Base-by-base conservation (phyloP, 2,113 vertebrate species). In the Archocentrus centrarchus region DNA sequence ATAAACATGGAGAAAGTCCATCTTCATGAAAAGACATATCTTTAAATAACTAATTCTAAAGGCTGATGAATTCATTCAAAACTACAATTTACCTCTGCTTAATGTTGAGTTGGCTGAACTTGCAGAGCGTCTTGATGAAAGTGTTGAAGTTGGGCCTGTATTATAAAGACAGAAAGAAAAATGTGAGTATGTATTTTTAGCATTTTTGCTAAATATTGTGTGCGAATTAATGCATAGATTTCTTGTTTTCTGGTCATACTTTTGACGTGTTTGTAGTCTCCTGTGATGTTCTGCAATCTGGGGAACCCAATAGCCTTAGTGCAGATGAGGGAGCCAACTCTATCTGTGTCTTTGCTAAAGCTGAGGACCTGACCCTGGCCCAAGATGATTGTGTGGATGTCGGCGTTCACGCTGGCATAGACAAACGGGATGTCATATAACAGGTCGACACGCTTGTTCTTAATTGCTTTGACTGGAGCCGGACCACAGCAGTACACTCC, bases 401-500 rank as follows among this genome's bases (percentile, higher is more conserved):
- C 96, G 0, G 97, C 97, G 0, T 97, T 98, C 81, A 98, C 97
- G 64, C 96, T 97, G 0, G 97, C 95, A 0, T 96, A 98, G 57
- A 98, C 91, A 35, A 98, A 97, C 17, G 96, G 97, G 70, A 94
- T 53, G 61, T 98, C 98, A 0, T 89, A 97, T 17, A 86, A 20
- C 83, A 96, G 6, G 27, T 96, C 93, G 0, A 97, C 83, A 0
- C 94, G 86, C 1, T 93, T 93, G 0, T 95, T 94, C 89, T 44
- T 92, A 84, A 98, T 83, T 0, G 96, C 97, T 81, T 92, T 95
- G 86, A 98, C 87, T 0, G 97, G 92, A n/a, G 96, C 95, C 0
- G 98, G 97, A 5, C 97, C 98, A 1, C 97, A 97, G 91, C 94
- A 96, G 93, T 86, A 98, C 77, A 92, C 39, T 13, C 97, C 97